Percentiles rank a stretch among this genome's conserved stretches.
phyloP scores from a whole-genome alignment of 2,888 invertebrate species.

The Brenthis daphne region DNA sequence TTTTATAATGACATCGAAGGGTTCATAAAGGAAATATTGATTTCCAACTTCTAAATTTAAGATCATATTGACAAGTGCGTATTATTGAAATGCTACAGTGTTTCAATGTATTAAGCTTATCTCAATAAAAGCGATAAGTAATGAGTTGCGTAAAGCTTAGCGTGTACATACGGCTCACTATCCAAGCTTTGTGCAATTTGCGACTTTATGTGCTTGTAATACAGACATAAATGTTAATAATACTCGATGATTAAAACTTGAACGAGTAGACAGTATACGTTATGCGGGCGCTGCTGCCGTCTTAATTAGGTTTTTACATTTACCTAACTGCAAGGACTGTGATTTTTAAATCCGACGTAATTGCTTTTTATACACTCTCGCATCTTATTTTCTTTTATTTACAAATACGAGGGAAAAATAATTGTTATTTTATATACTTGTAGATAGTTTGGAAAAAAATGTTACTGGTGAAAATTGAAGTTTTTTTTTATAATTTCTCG shows the following conservation, averaged over 20 bases:
- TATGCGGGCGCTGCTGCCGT: conserved; percentile 10
- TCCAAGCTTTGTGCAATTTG: background rate
- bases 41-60: too few relatives aligned
- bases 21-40: too few relatives aligned
- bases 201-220: background rate
- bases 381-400: background rate
- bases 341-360: background rate
- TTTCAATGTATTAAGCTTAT: conserved; percentile 3
- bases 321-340: conserved; percentile 2
- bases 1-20: too few relatives aligned
- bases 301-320: conserved; percentile 10
- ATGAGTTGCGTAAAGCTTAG: background rate
- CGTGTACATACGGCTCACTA: background rate
- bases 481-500: too few relatives aligned
- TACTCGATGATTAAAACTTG: conserved; percentile 10
- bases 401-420: background rate
- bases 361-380: background rate
- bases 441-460: too few relatives aligned
- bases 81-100: background rate
- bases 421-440: too few relatives aligned
- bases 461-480: too few relatives aligned
- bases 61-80: background rate
- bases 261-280: background rate
- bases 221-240: background rate
- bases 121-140: background rate